Conservation (phyloP, 2,113 vertebrate species). For the Larimichthys polyactis region DNA sequence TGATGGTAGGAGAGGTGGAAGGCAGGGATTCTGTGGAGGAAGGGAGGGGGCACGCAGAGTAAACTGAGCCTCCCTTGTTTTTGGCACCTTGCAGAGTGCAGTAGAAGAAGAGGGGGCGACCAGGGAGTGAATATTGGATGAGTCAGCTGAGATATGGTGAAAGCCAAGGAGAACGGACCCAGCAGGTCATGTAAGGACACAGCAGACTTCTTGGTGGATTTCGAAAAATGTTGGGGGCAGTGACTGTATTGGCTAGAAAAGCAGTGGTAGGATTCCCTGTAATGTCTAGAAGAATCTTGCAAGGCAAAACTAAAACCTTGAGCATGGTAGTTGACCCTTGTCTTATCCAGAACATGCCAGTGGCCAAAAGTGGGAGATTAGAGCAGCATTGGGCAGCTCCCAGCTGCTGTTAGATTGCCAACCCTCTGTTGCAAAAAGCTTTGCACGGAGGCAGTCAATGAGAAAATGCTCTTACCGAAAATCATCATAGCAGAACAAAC, state of each 20-base stretch:
- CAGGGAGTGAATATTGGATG: constrained; percentile 62
- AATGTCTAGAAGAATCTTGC: background rate
- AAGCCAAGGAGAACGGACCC: constrained; percentile 65
- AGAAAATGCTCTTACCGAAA: constrained; percentile 9
- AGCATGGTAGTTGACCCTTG: constrained; percentile 2
- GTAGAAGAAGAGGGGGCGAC: constrained; percentile 58
- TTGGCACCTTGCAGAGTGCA: constrained; percentile 75
- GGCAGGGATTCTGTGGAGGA: constrained; percentile 68
- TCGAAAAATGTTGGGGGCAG: constrained; percentile 15
- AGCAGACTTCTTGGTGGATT: background rate
- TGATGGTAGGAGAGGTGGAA: constrained; percentile 65
- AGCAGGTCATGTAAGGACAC: constrained; percentile 70
- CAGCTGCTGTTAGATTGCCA: constrained; percentile 6
- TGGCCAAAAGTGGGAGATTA: background rate
- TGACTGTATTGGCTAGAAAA: constrained; percentile 2
- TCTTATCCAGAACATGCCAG: background rate
- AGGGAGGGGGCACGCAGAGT: constrained; percentile 75
- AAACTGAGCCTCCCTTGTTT: constrained; percentile 79
- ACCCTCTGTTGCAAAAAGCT: constrained; percentile 8
- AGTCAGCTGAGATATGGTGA: constrained; percentile 71
- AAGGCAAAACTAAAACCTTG: background rate
- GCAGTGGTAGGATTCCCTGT: background rate
- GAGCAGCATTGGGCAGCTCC: background rate
- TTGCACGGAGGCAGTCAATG: constrained; percentile 28
- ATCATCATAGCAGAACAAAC: constrained; percentile 2